phyloP scores from a whole-genome alignment of 2,888 invertebrate genomes.

The Acanthosepion esculentum region DNA sequence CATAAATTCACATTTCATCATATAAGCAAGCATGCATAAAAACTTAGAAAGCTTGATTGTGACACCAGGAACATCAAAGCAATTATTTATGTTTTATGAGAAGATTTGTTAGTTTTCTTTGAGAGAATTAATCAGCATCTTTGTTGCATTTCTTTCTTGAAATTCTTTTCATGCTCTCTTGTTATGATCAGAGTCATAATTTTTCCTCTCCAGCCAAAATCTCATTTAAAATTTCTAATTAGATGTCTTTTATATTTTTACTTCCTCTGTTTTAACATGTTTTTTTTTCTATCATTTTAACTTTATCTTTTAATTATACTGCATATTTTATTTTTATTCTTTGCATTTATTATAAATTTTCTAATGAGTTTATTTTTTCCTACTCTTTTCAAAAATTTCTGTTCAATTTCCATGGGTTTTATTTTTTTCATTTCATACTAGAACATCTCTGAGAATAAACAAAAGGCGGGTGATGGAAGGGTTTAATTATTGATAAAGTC shows the following conservation, averaged over 20 bases:
- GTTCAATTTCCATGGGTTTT: neutral
- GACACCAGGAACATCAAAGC: no score
- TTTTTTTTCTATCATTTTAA: neutral
- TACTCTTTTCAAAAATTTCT: neutral
- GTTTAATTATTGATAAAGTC: neutral
- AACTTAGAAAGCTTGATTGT: no score
- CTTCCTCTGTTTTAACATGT: neutral
- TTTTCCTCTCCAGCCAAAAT: no score
- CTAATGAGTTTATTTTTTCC: neutral
- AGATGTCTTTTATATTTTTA: neutral
- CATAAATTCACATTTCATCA: no score
- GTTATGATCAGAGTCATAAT: no score
- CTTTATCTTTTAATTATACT: neutral
- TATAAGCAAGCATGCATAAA: no score
- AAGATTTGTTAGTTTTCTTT: no score
- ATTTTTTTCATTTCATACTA: neutral
- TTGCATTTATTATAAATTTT: neutral
- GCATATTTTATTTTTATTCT: neutral
- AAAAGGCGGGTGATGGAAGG: neutral
- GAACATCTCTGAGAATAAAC: neutral
- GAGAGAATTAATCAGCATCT: no score
- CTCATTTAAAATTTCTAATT: no score
- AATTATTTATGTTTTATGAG: no score
- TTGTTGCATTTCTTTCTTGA: no score
- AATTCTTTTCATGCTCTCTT: no score